Conservation (phyloP, 2,113 vertebrate genomes). For the Cathartes aura region DNA sequence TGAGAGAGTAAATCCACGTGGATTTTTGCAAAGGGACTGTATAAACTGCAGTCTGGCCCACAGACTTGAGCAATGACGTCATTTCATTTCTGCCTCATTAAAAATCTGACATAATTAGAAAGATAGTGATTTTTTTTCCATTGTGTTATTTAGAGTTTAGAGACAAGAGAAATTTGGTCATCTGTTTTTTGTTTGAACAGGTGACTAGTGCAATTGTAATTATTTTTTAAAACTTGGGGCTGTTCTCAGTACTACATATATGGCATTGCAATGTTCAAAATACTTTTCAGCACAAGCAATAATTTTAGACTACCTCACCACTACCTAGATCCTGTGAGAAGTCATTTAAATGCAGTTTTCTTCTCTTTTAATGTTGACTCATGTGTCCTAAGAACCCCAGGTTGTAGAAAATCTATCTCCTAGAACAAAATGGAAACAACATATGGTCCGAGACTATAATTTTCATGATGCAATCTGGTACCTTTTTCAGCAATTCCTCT, state of each 20-base stretch:
- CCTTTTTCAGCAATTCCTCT: neutral
- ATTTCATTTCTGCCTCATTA: neutral
- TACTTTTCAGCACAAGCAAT: neutral
- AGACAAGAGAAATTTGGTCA: neutral
- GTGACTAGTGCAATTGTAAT: neutral
- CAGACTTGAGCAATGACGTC: neutral
- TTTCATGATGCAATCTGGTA: neutral
- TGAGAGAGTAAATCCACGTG: neutral
- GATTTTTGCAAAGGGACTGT: neutral
- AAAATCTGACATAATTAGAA: neutral
- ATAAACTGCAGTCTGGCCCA: neutral
- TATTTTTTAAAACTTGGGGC: neutral
- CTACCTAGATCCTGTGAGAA: neutral
- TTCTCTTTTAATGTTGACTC: neutral
- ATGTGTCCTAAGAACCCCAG: neutral
- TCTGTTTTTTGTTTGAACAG: neutral
- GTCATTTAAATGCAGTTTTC: neutral
- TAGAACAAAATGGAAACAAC: neutral
- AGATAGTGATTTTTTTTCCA: neutral
- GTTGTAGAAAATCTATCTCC: neutral
- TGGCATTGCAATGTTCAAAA: neutral
- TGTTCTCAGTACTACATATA: neutral
- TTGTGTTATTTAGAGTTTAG: neutral
- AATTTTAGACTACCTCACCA: neutral
- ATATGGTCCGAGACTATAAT: neutral